Conservation (phyloP, 1,140 invertebrate species). For the Calliopsis andreniformis region DNA sequence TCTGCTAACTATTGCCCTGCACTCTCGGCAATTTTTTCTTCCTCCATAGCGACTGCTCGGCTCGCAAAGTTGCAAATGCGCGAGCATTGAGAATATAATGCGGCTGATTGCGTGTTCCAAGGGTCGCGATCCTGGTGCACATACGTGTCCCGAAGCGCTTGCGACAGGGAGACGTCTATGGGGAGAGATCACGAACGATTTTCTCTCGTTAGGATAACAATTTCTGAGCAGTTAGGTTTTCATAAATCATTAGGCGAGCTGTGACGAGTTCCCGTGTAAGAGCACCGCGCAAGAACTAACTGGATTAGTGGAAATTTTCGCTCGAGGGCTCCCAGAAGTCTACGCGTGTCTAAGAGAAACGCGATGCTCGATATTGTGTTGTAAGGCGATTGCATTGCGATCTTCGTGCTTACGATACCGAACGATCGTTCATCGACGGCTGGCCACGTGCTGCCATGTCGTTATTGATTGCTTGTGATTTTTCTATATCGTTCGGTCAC, state of each 20-base stretch:
- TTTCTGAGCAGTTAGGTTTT: slow-evolving; percentile 30
- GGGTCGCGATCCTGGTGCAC: slow-evolving; percentile 20
- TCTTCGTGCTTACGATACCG: not conserved
- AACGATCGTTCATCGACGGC: slow-evolving; percentile 13
- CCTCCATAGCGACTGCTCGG: no score
- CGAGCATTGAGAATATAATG: slow-evolving; percentile 12
- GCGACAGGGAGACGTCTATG: not conserved
- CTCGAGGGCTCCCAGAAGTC: not conserved
- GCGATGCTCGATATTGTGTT: not conserved
- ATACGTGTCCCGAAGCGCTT: not conserved
- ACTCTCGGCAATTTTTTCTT: slow-evolving; percentile 32
- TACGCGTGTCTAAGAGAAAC: not conserved
- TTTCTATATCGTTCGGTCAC: slow-evolving; percentile 1
- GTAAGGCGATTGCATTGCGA: not conserved
- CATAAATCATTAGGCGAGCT: slow-evolving; percentile 30
- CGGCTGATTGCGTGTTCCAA: slow-evolving; percentile 3
- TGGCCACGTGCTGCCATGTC: not conserved
- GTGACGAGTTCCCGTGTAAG: not conserved
- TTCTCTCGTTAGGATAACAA: slow-evolving; percentile 30
- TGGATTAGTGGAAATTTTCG: slow-evolving; percentile 32
- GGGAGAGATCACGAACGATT: slow-evolving; percentile 48
- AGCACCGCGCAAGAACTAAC: slow-evolving; percentile 17
- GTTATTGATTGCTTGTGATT: slow-evolving; percentile 23
- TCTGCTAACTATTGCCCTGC: slow-evolving; percentile 8
- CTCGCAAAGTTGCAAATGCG: slow-evolving; percentile 2